Conservation (phyloP, 2,113 vertebrate species). For the Carassius gibelio region DNA sequence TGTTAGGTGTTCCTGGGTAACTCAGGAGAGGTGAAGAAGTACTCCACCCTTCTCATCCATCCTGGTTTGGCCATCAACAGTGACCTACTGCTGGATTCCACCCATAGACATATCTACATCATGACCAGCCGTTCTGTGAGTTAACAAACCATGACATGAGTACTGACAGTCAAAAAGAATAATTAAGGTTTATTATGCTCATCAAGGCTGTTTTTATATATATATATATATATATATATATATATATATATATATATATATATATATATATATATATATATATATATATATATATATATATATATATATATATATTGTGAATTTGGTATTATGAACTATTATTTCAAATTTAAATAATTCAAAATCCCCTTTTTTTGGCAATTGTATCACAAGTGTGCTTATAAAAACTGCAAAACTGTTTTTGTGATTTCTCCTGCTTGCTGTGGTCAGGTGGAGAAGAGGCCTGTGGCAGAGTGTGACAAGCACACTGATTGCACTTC, state of each 20-base stretch:
- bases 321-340: too few species aligned
- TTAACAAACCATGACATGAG: background rate
- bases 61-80: slow-evolving; percentile 80
- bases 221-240: too few species aligned
- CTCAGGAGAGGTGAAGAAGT: slow-evolving; percentile 74
- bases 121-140: slow-evolving; percentile 87
- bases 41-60: slow-evolving; percentile 79
- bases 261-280: background rate
- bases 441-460: slow-evolving; percentile 82
- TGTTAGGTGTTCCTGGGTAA: slow-evolving; percentile 84
- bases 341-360: too few species aligned
- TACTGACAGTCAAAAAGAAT: background rate
- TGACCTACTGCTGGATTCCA: slow-evolving; percentile 86
- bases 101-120: slow-evolving; percentile 84
- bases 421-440: slow-evolving; percentile 4
- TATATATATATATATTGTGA: background rate
- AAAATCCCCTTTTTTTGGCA: background rate
- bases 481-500: slow-evolving; percentile 83
- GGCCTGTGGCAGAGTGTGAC: slow-evolving; percentile 89
- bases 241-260: background rate
- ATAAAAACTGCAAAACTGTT: background rate
- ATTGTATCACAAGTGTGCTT: background rate
- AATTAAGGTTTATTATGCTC: background rate
- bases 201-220: background rate
- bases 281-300: too few species aligned